phyloP scores from a whole-genome alignment of 64 coral and sea anemone species.

The Hydrozoanthus tunicans region DNA sequence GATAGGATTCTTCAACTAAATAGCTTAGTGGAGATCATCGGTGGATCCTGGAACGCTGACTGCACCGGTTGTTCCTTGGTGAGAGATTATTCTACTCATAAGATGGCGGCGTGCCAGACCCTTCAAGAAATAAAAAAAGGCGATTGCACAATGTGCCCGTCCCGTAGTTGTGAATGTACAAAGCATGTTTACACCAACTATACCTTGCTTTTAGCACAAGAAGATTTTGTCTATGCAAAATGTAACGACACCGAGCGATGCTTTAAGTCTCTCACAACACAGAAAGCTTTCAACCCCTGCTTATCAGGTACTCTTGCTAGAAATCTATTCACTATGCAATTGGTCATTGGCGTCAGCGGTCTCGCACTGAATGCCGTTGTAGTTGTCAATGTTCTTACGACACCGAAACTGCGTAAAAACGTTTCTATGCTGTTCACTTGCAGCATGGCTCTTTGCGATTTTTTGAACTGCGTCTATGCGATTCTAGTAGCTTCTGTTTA shows the following conservation, averaged over 20 bases:
- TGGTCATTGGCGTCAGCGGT: slow-evolving; percentile 14
- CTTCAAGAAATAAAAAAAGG: not conserved
- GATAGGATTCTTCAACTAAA: not conserved
- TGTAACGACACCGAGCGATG: slow-evolving; percentile 41
- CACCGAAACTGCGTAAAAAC: slow-evolving; percentile 13
- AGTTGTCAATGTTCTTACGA: slow-evolving; percentile 5
- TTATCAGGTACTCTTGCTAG: not conserved
- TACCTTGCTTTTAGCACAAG: slow-evolving; percentile 6
- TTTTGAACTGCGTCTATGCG: slow-evolving; percentile 32
- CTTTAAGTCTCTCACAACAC: slow-evolving; percentile 18
- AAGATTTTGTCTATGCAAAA: slow-evolving; percentile 35
- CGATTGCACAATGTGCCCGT: not conserved
- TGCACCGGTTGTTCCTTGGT: slow-evolving; percentile 12
- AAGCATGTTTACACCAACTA: slow-evolving; percentile 25
- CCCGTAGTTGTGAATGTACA: not conserved
- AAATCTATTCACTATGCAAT: slow-evolving; percentile 7
- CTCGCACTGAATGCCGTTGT: not conserved
- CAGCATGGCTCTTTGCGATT: slow-evolving; percentile 45
- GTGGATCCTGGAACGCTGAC: slow-evolving; percentile 32
- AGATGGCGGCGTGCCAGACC: not conserved
- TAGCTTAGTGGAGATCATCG: slow-evolving; percentile 15
- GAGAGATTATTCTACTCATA: not conserved
- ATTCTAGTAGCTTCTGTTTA: not conserved
- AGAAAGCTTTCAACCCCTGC: not conserved
- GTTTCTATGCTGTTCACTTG: slow-evolving; percentile 39